These are phyloP conservation scores for Limanda limanda DNA, from an alignment of 2,113 vertebrate genomes.

Conservation along the genomic window DNA sequence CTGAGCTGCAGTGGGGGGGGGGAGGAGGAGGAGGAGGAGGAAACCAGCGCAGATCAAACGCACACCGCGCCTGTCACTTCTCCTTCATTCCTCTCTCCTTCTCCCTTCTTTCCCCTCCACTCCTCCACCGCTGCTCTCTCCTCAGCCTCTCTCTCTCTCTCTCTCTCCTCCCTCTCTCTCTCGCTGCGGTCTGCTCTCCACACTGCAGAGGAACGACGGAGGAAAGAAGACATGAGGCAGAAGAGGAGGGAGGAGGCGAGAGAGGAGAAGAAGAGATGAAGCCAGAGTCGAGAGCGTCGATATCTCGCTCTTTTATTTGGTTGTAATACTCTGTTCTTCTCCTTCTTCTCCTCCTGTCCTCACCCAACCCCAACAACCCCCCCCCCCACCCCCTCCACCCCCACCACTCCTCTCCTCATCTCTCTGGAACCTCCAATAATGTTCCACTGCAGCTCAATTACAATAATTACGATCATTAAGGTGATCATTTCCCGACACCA, in stretches of 20 bases:
- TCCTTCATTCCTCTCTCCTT: neutral
- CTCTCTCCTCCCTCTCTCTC: too few relatives aligned
- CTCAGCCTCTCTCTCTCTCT: too few relatives aligned
- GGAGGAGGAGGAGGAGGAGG: neutral
- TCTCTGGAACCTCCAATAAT: slow-evolving; percentile 38
- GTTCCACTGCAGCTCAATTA: slow-evolving; percentile 62
- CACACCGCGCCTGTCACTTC: neutral
- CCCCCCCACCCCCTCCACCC: neutral
- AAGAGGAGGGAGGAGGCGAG: too few relatives aligned
- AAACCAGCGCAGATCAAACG: neutral
- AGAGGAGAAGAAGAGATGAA: slow-evolving; percentile 25
- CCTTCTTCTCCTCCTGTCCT: neutral
- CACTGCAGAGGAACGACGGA: neutral
- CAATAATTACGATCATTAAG: slow-evolving; percentile 70
- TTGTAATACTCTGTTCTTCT: neutral
- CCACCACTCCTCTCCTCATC: slow-evolving; percentile 21
- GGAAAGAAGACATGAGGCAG: neutral
- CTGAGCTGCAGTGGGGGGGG: neutral
- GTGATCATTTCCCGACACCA: slow-evolving; percentile 56
- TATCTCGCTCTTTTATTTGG: too few relatives aligned
- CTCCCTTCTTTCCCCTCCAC: too few relatives aligned
- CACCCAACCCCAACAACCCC: neutral
- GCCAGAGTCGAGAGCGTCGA: neutral
- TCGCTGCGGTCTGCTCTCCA: too few relatives aligned
- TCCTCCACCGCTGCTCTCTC: too few relatives aligned